phyloP scores from a whole-genome alignment of 2,797 vertebrate species.

The Euthynnus affinis region DNA sequence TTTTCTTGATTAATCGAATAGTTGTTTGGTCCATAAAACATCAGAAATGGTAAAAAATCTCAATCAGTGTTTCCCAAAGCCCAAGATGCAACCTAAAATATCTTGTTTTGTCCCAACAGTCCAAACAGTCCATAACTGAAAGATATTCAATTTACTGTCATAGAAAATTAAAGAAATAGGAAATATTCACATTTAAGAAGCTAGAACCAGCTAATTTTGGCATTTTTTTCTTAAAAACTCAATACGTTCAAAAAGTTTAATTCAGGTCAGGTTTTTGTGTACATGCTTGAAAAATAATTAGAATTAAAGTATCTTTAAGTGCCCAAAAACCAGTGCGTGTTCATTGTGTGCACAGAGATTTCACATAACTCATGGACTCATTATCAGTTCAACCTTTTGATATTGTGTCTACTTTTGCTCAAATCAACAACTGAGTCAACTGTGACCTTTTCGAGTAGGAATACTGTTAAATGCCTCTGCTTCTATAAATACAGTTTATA shows the following conservation, averaged over 20 bases:
- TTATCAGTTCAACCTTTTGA: not conserved
- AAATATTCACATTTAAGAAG: too few relatives aligned
- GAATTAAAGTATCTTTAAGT: not conserved
- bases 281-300: not conserved
- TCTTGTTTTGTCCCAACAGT: too few relatives aligned
- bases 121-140: too few relatives aligned
- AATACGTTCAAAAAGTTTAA: too few relatives aligned
- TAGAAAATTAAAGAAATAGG: too few relatives aligned
- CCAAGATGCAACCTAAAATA: too few relatives aligned
- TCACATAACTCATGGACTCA: not conserved
- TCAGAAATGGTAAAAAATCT: too few relatives aligned
- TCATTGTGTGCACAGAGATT: not conserved
- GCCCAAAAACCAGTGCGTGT: not conserved
- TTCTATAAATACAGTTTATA: not conserved
- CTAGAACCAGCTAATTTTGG: too few relatives aligned
- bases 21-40: too few relatives aligned
- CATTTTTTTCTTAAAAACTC: too few relatives aligned
- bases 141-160: too few relatives aligned
- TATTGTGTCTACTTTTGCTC: not conserved
- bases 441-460: not conserved
- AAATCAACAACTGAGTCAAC: not conserved
- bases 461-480: not conserved
- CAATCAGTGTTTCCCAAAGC: too few relatives aligned
- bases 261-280: not conserved
- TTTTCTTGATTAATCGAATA: not conserved